Percentiles rank a stretch among this genome's conserved stretches.
Conservation (phyloP, 1,140 invertebrate species). For the Heliothis virescens region DNA sequence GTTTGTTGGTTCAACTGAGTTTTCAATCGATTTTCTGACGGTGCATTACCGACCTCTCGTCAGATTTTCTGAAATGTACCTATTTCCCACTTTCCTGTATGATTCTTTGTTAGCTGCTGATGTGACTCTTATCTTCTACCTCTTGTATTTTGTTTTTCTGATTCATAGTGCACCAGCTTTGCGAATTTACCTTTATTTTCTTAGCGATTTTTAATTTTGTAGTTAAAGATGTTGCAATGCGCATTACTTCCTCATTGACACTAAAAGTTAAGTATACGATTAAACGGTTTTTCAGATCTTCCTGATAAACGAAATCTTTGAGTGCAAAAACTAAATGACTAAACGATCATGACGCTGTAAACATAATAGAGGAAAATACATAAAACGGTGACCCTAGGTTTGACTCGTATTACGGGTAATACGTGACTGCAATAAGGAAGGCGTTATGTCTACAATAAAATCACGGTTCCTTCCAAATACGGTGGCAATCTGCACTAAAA, state of each 20-base stretch:
- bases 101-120: background rate
- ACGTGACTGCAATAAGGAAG: conserved; percentile 49
- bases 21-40: conserved; percentile 20
- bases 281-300: conserved; percentile 12
- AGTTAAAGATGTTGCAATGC: background rate
- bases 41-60: background rate
- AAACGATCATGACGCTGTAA: conserved; percentile 18
- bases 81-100: conserved; percentile 10
- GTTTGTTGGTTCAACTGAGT: conserved; percentile 27
- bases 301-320: conserved; percentile 4
- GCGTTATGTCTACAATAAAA: conserved; percentile 43
- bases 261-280: background rate
- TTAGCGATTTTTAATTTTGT: background rate
- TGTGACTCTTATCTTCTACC: background rate
- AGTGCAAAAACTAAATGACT: conserved; percentile 3
- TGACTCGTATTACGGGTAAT: conserved; percentile 33
- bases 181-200: conserved; percentile 19
- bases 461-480: conserved; percentile 42
- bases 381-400: conserved; percentile 33
- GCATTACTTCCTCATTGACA: background rate
- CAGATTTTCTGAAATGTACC: background rate
- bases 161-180: background rate
- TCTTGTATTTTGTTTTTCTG: background rate
- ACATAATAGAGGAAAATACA: conserved; percentile 29
- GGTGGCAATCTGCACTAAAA: conserved; percentile 49